These are phyloP conservation scores for Heliothis virescens DNA, from an alignment of 1,140 invertebrate species.

Conservation along the genomic window DNA sequence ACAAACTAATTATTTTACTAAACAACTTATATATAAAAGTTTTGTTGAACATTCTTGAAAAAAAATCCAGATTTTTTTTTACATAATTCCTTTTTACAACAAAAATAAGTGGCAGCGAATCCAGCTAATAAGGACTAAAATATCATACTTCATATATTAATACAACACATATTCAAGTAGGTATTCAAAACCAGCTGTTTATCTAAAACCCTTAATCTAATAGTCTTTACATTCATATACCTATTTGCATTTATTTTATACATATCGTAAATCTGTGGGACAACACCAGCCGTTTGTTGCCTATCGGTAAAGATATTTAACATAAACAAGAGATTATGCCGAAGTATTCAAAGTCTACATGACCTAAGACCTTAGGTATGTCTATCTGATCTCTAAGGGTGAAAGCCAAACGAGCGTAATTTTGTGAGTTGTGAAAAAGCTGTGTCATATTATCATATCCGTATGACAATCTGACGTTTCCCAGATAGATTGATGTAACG, in stretches of 20 bases:
- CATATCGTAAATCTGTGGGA: constrained; percentile 14
- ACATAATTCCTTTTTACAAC: too few species aligned
- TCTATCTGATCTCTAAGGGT: constrained; percentile 40
- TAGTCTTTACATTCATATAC: background rate
- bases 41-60: too few species aligned
- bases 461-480: too few species aligned
- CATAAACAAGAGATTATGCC: constrained; percentile 2
- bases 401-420: too few species aligned
- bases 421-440: too few species aligned
- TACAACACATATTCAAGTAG: background rate
- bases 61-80: too few species aligned
- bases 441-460: too few species aligned
- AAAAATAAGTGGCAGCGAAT: too few species aligned
- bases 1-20: too few species aligned
- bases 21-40: too few species aligned
- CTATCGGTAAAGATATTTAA: constrained; percentile 4
- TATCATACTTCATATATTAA: background rate
- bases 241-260: constrained; percentile 24
- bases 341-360: constrained; percentile 10
- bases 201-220: constrained; percentile 2
- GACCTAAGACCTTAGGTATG: constrained; percentile 25
- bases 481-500: too few species aligned
- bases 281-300: background rate
- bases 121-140: background rate
- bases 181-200: background rate